Evolutionary conservation across 2,797 vertebrate genomes (phyloP), one percentile per base, ranked within the genome.

Genomic region (Geotrypetes seraphini): DNA sequence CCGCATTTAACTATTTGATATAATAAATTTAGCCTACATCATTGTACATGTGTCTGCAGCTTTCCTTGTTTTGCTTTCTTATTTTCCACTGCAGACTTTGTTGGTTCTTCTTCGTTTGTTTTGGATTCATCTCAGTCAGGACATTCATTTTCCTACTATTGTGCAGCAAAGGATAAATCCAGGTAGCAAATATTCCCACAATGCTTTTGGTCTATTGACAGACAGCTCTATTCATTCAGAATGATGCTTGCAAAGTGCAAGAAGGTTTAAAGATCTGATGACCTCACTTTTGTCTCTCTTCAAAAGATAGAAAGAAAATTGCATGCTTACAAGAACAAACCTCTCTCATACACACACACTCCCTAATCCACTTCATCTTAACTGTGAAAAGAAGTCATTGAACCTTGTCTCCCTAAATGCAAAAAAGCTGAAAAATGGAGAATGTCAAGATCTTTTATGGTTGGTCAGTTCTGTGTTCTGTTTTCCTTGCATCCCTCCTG

Each of bases 161-260:
- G 1, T 3, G n/a, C n/a, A n/a, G n/a, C n/a, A n/a, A n/a, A n/a
- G n/a, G n/a, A n/a, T n/a, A n/a, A n/a, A n/a, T n/a, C n/a, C n/a
- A n/a, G n/a, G n/a, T n/a, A n/a, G n/a, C 45, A 36, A 54, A 39
- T 40, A 40, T 48, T 56, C 53, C 48, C 50, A 41, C 47, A 23
- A 28, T 12, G 8, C n/a, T 8, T 3, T 16, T 18, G 3, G 25
- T n/a, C n/a, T n/a, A 5, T 46, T 71, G 60, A 71, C 50, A 54
- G 63, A 65, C 69, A 67, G 43, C 41, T 57, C 42, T 50, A 60
- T 25, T 65, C 60, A 52, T 0, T 1, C 52, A 69, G 69, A 67
- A 7, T 67, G 69, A 67, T 69, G 63, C 33, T 44, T 3, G 58
- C 46, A 9, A 43, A 38, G 26, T 39, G 50, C 16, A 32, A 0